A percentile compares a stretch with the other conserved stretches of the same genome.
Conservation (phyloP, 2,797 vertebrate species). For the Falco novaeseelandiae region DNA sequence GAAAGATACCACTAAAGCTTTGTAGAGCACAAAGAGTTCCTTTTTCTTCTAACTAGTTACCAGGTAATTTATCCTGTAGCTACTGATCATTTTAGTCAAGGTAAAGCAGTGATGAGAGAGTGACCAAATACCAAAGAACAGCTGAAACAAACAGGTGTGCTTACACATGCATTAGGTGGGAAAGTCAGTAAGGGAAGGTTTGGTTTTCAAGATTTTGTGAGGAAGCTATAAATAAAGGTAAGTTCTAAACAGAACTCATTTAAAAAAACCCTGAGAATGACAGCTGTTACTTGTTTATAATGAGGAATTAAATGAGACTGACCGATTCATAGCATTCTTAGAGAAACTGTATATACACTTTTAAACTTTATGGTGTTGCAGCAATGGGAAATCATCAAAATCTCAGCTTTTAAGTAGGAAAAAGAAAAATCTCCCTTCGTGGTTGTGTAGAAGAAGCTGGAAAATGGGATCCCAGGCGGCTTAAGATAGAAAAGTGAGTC, state of each 20-base stretch:
- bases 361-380: not conserved
- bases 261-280: not conserved
- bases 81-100: not conserved
- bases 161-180: not conserved
- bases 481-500: constrained; percentile 56
- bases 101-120: not conserved
- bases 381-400: not conserved
- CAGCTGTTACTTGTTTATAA: not conserved
- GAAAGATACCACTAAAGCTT: not conserved
- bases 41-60: not conserved
- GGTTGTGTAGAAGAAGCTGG: constrained; percentile 12
- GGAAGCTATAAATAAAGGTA: not conserved
- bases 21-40: not conserved
- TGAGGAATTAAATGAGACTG: not conserved
- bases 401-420: constrained; percentile 8
- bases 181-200: not conserved
- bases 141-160: not conserved
- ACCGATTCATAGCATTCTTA: not conserved
- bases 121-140: not conserved
- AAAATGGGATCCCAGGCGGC: constrained; percentile 53
- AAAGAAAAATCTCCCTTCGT: not conserved
- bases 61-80: not conserved
- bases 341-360: not conserved
- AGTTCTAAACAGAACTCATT: not conserved
- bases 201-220: not conserved